Percentiles rank a stretch among this genome's conserved stretches.
These are phyloP conservation scores for Sphaeridia pumilis DNA, from an alignment of 2,888 invertebrate genomes.

Conservation along the genomic window DNA sequence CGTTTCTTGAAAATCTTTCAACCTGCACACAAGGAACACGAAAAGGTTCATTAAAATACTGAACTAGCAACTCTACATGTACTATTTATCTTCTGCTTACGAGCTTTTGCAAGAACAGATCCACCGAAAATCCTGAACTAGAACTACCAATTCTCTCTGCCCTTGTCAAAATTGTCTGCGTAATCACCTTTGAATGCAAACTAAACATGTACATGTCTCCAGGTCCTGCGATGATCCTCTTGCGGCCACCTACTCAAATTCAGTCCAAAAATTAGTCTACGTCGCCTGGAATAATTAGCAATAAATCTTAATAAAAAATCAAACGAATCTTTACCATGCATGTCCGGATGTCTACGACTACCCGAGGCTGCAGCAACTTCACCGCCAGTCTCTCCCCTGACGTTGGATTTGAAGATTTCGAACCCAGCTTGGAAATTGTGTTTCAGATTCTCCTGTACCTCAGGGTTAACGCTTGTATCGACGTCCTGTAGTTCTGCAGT, in stretches of 20 bases:
- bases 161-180: conserved; percentile 19
- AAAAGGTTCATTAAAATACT: neutral
- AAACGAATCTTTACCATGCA: too few species aligned
- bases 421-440: too few species aligned
- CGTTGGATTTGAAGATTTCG: too few species aligned
- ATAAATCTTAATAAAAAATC: too few species aligned
- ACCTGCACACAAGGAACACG: neutral
- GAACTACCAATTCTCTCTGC: conserved; percentile 20
- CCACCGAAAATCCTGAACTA: conserved; percentile 19
- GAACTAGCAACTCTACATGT: neutral
- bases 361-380: too few species aligned
- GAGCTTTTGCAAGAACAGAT: conserved; percentile 14
- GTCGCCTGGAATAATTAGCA: too few species aligned
- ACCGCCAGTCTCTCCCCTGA: too few species aligned
- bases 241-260: neutral
- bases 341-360: too few species aligned
- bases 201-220: conserved; percentile 23
- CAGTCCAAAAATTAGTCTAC: too few species aligned
- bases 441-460: conserved; percentile 11
- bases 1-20: neutral
- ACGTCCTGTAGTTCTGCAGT: conserved; percentile 14
- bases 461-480: too few species aligned
- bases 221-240: conserved; percentile 9
- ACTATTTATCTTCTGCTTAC: conserved; percentile 6
- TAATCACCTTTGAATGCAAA: conserved; percentile 19